Conservation (phyloP, 2,888 invertebrate species). For the Spodoptera exigua region DNA sequence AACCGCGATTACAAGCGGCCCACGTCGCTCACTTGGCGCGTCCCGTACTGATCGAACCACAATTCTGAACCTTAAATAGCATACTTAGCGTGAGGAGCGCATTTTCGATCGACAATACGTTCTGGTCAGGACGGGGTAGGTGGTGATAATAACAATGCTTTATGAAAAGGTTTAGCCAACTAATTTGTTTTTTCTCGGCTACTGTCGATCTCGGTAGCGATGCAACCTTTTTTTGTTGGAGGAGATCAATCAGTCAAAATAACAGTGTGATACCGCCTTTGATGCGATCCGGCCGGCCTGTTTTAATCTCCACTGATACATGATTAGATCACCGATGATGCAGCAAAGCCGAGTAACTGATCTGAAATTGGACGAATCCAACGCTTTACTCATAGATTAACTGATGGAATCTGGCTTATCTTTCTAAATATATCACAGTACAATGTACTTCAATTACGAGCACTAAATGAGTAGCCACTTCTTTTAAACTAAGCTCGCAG, state of each 20-base stretch:
- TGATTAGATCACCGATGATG: constrained; percentile 89
- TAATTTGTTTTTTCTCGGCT: constrained; percentile 89
- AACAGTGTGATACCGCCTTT: constrained; percentile 90
- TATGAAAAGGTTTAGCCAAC: constrained; percentile 89
- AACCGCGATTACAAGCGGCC: constrained; percentile 71
- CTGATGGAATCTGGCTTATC: constrained; percentile 67
- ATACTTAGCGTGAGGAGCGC: constrained; percentile 59
- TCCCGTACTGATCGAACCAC: constrained; percentile 46
- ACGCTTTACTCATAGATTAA: constrained; percentile 77
- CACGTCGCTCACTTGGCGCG: constrained; percentile 59
- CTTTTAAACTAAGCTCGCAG: constrained; percentile 17
- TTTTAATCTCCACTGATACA: constrained; percentile 88
- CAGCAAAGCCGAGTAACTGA: constrained; percentile 85
- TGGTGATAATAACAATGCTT: constrained; percentile 88
- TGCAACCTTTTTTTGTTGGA: constrained; percentile 86
- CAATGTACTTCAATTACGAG: constrained; percentile 50
- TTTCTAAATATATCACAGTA: constrained; percentile 36
- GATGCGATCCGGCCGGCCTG: constrained; percentile 87
- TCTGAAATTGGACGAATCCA: constrained; percentile 81
- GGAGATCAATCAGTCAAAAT: constrained; percentile 89
- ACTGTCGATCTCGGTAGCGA: constrained; percentile 89
- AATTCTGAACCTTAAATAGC: constrained; percentile 73
- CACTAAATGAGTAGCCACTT: constrained; percentile 49
- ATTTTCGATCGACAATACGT: constrained; percentile 67
- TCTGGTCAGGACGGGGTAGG: constrained; percentile 79